Conservation (phyloP, 2,113 vertebrate genomes). For the Antennarius striatus region DNA sequence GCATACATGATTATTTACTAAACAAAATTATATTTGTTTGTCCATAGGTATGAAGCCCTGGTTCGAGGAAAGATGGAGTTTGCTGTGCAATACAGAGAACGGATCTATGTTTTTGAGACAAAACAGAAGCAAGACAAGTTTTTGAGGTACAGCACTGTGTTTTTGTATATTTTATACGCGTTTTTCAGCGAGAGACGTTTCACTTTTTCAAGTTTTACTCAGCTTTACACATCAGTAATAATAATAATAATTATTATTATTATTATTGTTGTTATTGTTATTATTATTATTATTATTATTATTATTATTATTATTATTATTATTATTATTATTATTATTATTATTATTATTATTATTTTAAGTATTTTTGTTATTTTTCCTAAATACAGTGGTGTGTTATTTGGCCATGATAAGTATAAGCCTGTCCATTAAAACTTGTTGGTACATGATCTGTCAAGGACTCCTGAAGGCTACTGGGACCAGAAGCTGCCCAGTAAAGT, state of each 20-base stretch:
- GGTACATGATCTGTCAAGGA: constrained; percentile 69
- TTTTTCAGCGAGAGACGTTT: neutral
- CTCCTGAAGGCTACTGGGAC: constrained; percentile 86
- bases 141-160: constrained; percentile 79
- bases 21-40: constrained; percentile 2
- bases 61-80: constrained; percentile 83
- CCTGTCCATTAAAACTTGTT: neutral
- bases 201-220: neutral
- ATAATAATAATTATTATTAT: no score
- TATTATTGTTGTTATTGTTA: no score
- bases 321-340: no score
- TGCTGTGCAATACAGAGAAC: constrained; percentile 85
- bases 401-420: neutral
- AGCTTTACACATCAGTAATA: neutral
- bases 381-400: neutral
- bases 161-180: neutral
- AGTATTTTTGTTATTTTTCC: neutral
- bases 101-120: constrained; percentile 86
- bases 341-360: no score
- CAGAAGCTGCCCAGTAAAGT: constrained; percentile 89
- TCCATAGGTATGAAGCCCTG: constrained; percentile 88
- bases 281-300: no score
- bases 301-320: no score
- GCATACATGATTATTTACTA: neutral
- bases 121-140: constrained; percentile 88